These are phyloP conservation scores for Sarcophaga peregrina DNA, from an alignment of 1,140 invertebrate species.

Conservation along the genomic window DNA sequence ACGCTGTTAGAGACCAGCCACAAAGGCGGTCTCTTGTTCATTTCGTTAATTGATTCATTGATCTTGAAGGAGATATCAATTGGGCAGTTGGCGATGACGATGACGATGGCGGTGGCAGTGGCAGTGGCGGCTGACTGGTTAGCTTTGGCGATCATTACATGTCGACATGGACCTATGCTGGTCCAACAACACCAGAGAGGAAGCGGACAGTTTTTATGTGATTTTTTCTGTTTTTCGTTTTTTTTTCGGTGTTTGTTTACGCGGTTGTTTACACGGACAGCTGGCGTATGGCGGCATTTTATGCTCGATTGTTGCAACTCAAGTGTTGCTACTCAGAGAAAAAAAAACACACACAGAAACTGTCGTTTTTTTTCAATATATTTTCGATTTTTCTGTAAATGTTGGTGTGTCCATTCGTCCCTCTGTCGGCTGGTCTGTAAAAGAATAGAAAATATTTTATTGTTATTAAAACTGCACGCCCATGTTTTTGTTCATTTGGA, in stretches of 20 bases:
- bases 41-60: conserved; percentile 44
- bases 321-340: conserved; percentile 14
- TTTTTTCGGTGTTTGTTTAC: conserved; percentile 26
- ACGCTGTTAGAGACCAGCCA: not conserved
- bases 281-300: conserved; percentile 39
- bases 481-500: not conserved
- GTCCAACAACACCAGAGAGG: not conserved
- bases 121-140: not conserved
- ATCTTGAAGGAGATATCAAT: conserved; percentile 43
- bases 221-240: not conserved
- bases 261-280: conserved; percentile 43
- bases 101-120: not conserved
- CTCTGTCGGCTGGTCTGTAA: not conserved
- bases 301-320: conserved; percentile 19
- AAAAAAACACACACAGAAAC: not conserved
- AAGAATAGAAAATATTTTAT: conserved; percentile 18
- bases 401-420: not conserved
- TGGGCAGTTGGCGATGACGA: conserved; percentile 7
- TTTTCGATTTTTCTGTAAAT: not conserved
- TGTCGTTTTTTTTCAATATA: not conserved
- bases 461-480: conserved; percentile 15
- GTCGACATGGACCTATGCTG: too few species aligned
- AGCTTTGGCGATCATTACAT: too few species aligned
- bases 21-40: conserved; percentile 39
- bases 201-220: not conserved